A percentile compares a stretch with the other conserved stretches of the same genome.
Conservation (phyloP, 1,140 invertebrate species). For the Riptortus pedestris region DNA sequence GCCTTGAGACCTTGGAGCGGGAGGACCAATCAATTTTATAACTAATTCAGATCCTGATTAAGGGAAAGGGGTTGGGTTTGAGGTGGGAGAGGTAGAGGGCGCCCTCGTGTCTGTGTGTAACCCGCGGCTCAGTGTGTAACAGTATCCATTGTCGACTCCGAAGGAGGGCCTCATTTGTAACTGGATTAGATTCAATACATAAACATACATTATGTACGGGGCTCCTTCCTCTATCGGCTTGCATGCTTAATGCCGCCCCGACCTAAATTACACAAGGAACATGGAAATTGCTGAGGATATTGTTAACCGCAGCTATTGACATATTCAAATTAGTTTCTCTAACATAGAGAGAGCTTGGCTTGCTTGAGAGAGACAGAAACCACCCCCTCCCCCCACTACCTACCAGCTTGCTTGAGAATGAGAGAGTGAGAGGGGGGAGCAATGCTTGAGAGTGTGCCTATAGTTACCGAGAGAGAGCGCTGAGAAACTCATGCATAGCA, state of each 20-base stretch:
- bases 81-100: too few species aligned
- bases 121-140: too few species aligned
- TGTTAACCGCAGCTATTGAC: conserved; percentile 3
- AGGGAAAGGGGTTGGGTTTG: background rate
- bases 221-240: background rate
- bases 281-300: conserved; percentile 8
- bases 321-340: conserved; percentile 5
- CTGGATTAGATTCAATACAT: conserved; percentile 4
- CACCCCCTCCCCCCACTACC: too few species aligned
- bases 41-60: conserved; percentile 1
- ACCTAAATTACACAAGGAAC: background rate
- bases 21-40: conserved; percentile 7
- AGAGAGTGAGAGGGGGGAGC: too few species aligned
- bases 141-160: background rate
- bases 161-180: background rate
- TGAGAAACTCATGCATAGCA: background rate
- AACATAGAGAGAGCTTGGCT: too few species aligned
- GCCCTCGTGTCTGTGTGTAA: too few species aligned
- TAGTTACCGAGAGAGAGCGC: too few species aligned
- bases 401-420: too few species aligned
- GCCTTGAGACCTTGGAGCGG: background rate
- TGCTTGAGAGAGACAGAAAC: too few species aligned
- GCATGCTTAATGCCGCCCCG: conserved; percentile 1
- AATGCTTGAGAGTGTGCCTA: too few species aligned
- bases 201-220: conserved; percentile 1